Evolutionary conservation across 2,797 vertebrate species (phyloP).

Genomic region (Cirrhinus mrigala): DNA sequence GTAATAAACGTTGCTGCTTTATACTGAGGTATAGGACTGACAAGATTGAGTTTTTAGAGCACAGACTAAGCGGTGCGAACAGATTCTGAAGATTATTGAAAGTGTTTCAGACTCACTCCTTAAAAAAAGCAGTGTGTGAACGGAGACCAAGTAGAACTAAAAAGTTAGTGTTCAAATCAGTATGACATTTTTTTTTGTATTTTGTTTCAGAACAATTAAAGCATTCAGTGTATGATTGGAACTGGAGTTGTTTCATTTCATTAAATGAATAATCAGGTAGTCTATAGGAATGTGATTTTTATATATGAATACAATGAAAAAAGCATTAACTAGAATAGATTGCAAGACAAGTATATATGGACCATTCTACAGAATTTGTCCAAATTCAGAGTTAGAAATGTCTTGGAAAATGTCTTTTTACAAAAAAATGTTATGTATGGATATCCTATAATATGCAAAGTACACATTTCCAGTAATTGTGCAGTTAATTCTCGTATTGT

Average conservation of each 20-base stretch:
- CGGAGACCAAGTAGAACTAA: slow-evolving; percentile 36
- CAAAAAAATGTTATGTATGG: too few species aligned
- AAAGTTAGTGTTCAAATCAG: slow-evolving; percentile 39
- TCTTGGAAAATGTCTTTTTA: too few species aligned
- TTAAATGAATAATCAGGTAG: slow-evolving; percentile 8
- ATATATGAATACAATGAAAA: not conserved
- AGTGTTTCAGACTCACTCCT: slow-evolving; percentile 20
- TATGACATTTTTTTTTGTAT: slow-evolving; percentile 54
- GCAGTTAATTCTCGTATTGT: too few species aligned
- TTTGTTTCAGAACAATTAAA: slow-evolving; percentile 59
- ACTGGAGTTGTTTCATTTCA: slow-evolving; percentile 37
- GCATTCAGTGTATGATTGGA: slow-evolving; percentile 48
- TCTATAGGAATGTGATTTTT: not conserved
- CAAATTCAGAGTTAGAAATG: too few species aligned
- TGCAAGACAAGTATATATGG: not conserved
- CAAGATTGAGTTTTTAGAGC: not conserved
- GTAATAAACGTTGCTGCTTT: slow-evolving; percentile 10
- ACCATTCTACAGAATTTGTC: too few species aligned
- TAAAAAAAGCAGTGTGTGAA: slow-evolving; percentile 11
- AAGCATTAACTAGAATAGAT: not conserved
- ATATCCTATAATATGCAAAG: too few species aligned
- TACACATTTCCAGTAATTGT: too few species aligned
- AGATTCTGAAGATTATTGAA: not conserved
- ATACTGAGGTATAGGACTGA: not conserved
- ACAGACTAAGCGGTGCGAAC: not conserved